Evolutionary conservation across 2,797 vertebrate genomes (phyloP), one percentile per base, ranked within the genome.

Genomic region (Ptychobarbus kaznakovi): DNA sequence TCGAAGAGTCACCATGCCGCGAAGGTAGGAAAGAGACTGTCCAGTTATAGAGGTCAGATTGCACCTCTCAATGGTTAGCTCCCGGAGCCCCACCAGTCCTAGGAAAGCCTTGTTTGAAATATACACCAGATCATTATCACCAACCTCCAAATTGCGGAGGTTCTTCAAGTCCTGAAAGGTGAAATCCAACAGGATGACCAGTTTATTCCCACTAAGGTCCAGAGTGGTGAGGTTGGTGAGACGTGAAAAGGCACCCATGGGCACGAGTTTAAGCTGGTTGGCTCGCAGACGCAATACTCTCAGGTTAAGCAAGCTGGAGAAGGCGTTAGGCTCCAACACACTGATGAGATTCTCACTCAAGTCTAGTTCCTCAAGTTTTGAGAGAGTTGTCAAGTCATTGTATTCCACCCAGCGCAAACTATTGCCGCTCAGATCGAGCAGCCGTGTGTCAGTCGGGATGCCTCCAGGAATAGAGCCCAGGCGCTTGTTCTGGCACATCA

Each of bases 51-150:
- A 96, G 0, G 98, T 99, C 91, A 99, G 94, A 93, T 99, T 99
- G 93, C 98, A 99, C 86, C 93, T 96, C 93, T 99, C 98, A 2
- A 99, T 97, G 53, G 97, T 97, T 85, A 99, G 91, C 92, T 97
- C 96, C 72, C 91, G 95, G 53, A 99, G 95, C 3, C 96, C 96
- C 1, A 97, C 94, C 68, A 99, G 92, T 79, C 98, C 98, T 0
- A 96, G 92, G 89, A 99, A 99, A 83, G 98, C 98, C 15, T 97
- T 96, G 18, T 97, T 98, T n/a, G 98, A 97, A 93, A 99, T 97
- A 92, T 98, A 99, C 89, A 99, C 97, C 91, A 99, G 90, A 93
- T 99, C 97, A 0, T 99, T 99, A 93, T 99, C 97, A 0, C 98
- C 98, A n/a, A 99, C 97, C 78, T 99, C 97, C 76, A 99, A 95